phyloP scores from a whole-genome alignment of 2,113 vertebrate genomes.

The Microtus oregoni region DNA sequence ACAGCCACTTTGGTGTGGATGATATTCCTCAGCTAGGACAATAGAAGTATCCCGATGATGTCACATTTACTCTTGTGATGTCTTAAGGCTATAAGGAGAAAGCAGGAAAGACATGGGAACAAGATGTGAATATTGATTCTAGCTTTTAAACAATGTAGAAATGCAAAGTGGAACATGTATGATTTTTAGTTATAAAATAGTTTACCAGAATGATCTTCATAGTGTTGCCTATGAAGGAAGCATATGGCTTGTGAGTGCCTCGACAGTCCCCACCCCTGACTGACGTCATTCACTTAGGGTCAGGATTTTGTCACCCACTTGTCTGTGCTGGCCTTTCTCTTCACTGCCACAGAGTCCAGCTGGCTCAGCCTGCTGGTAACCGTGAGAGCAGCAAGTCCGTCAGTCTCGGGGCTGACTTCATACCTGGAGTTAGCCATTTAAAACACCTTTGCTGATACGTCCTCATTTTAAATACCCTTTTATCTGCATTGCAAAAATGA shows the following conservation, averaged over 20 bases:
- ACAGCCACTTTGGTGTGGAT: neutral
- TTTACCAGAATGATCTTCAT: neutral
- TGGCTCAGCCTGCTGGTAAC: conserved; percentile 52
- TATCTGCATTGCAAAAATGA: conserved; percentile 85
- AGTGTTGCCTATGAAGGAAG: neutral
- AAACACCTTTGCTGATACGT: conserved; percentile 77
- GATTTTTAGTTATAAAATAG: neutral
- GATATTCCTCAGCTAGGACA: neutral
- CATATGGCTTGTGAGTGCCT: neutral
- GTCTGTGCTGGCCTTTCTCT: neutral
- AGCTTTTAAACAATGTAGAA: neutral
- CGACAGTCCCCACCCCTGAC: neutral
- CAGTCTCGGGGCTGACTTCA: conserved; percentile 25
- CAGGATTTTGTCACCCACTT: neutral
- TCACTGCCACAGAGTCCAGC: conserved; percentile 26
- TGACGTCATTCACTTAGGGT: neutral
- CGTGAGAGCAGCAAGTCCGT: neutral
- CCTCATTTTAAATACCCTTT: conserved; percentile 79
- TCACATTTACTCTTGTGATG: neutral
- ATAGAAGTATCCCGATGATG: neutral
- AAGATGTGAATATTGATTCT: neutral
- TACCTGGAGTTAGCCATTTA: conserved; percentile 65
- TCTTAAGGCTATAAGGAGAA: neutral
- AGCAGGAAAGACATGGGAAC: neutral
- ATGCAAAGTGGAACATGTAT: neutral